Base-by-base conservation (phyloP, 2,113 vertebrate genomes). In the Glaucidium brasilianum region DNA sequence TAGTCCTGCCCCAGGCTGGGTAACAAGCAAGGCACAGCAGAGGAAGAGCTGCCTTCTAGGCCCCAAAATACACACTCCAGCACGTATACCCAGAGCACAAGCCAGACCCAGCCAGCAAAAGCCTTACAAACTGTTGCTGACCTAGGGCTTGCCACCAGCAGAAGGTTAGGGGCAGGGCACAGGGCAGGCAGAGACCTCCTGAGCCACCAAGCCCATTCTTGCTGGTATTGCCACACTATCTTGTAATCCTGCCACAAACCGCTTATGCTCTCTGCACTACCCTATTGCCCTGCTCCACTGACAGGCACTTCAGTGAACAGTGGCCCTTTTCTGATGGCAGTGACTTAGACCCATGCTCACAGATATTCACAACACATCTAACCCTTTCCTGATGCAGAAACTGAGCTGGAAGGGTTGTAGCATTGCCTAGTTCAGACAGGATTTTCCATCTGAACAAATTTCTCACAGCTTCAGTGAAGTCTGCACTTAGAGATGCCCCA, bases 261-360 rank as follows among this genome's bases (percentile, higher is more conserved):
- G 34, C 50, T 58, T 56, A 22, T 2, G 22, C 12, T 53, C n/a
- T 72, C 39, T 79, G n/a, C 34, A 26, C 15, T 20, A 26, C 34
- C 27, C 59, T 74, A 19, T 80, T 86, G 66, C 34, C 69, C 59
- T 74, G 64, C 11, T 66, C 50, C 45, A 50, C 55, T 74, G 68
- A 94, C 80, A 55, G 55, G 59, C 37, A 50, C n/a, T 55, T 89
- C 55, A 47, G 41, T 34, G 32, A 80, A 66, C 10, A 67, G 47
- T 17, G 27, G 12, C n/a, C 25, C 45, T 62, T 85, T 85, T 30
- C 45, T 62, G n/a, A 49, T 15, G 15, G 45, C 3, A 79, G 27
- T 35, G 77, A 53, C 47, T 27, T 27, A 67, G 55, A n/a, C 21
- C 11, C 29, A 27, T 6, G 29, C 20, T 77, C 0, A 0, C 27